Base-by-base conservation (phyloP, 23 tunicate genomes). In the Trididemnum clinides region DNA sequence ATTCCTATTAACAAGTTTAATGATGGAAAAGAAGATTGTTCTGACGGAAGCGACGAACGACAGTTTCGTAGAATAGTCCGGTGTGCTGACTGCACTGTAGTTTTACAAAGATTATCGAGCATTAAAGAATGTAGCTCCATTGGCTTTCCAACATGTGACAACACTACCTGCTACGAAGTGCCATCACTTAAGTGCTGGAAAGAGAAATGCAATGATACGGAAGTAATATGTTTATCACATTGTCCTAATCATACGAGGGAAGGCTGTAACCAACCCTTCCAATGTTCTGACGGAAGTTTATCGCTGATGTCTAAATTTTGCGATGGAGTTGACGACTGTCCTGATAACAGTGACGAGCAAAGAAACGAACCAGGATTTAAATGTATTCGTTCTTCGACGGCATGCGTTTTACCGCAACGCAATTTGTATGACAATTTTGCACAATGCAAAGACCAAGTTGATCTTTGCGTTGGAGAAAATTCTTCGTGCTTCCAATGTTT, bases 401-500 rank as follows among this genome's bases (percentile, higher is more conserved):
- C 54, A 18, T 58, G 82, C 28, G 35, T 23, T 28, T 18, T 74
- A 23, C 81, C 58, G 18, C 72, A 85, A 33, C 0, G 22, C 21
- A 71, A 58, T 44, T 57, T 85, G 21, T 84, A 84, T 50, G 80
- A 84, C 50, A 28, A 31, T 22, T 29, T 58, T 22, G 80, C 80
- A 28, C 80, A 84, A 18, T 85, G 88, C 49, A 27, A 34, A 12
- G 88, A 74, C 59, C 36, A 50, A 57, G 34, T 82, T 0, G 82
- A 85, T 59, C 2, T 73, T 0, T 85, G 88, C 33, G 50, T 70
- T 28, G 80, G 25, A 3, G 57, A 71, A 19, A 57, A 32, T 37
- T 15, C 2, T 50, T 6, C 21, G 1, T 85, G 88, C 65, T 85
- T 85, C 28, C 25, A 50, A 35, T 85, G 88, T 25, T 72, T 85